phyloP scores from a whole-genome alignment of 2,888 invertebrate species.

The Drosophila bunnanda region DNA sequence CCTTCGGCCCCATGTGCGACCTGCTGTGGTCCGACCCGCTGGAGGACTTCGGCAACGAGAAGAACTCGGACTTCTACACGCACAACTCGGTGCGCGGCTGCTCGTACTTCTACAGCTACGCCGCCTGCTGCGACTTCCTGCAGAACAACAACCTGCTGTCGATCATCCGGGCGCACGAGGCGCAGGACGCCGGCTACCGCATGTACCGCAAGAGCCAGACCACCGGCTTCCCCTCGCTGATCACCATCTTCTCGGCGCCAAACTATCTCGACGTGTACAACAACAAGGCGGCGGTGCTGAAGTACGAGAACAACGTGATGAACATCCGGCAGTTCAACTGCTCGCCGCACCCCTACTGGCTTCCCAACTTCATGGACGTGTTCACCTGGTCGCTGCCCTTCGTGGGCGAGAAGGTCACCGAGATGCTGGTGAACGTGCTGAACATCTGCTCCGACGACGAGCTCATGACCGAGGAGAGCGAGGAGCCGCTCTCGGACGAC shows the following conservation, averaged over 20 bases:
- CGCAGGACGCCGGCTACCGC: constrained; percentile 98
- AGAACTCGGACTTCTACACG: constrained; percentile 99
- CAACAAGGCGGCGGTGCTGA: constrained; percentile 99
- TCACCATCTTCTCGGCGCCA: constrained; percentile 99
- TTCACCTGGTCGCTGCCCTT: constrained; percentile 99
- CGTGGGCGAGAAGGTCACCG: constrained; percentile 99
- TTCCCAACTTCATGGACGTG: constrained; percentile 99
- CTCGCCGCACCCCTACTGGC: constrained; percentile 99
- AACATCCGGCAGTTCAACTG: constrained; percentile 99
- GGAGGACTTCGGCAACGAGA: constrained; percentile 99
- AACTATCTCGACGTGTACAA: constrained; percentile 99
- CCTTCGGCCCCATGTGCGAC: constrained; percentile 99
- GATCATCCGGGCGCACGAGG: constrained; percentile 99
- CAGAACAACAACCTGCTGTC: constrained; percentile 99
- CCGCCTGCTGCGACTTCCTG: constrained; percentile 99
- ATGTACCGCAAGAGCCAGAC: constrained; percentile 99
- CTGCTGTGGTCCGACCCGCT: constrained; percentile 99
- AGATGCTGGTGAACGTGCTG: constrained; percentile 99
- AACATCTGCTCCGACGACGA: constrained; percentile 99
- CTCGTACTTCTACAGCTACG: constrained; percentile 99
- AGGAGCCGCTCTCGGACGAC: constrained; percentile 86
- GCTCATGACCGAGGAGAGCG: constrained; percentile 98
- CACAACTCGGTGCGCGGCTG: constrained; percentile 99
- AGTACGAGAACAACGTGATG: constrained; percentile 99
- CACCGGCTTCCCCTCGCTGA: constrained; percentile 99